Conservation (phyloP, 2,888 invertebrate species). For the Acleris laterana region DNA sequence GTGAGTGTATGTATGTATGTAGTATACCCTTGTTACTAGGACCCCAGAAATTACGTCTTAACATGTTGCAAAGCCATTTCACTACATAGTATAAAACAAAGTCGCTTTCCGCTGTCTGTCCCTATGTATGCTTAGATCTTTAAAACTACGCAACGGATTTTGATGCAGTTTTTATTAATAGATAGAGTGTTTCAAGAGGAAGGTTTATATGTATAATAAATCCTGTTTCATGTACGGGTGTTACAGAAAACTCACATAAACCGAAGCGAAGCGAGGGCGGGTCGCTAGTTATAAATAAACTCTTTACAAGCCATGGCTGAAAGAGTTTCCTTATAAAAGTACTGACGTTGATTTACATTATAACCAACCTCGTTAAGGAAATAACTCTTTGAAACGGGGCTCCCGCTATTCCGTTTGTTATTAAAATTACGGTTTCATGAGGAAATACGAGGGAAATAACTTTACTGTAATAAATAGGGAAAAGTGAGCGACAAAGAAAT, state of each 20-base stretch:
- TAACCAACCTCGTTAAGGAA: constrained; percentile 8
- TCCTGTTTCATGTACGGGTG: no score
- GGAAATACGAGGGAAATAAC: background rate
- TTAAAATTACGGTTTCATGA: constrained; percentile 7
- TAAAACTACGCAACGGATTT: no score
- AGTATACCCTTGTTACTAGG: no score
- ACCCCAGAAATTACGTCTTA: background rate
- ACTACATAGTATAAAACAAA: no score
- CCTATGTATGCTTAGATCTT: no score
- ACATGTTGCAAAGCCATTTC: background rate
- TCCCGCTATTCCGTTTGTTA: constrained; percentile 13
- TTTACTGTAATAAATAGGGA: background rate
- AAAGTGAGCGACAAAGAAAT: background rate
- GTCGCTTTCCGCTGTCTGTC: no score
- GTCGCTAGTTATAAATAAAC: background rate
- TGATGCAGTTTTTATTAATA: no score
- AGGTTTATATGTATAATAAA: no score
- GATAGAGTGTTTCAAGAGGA: no score
- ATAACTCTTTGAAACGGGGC: constrained; percentile 15
- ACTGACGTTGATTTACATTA: constrained; percentile 9
- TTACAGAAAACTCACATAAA: no score
- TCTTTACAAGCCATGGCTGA: background rate
- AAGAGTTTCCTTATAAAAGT: background rate
- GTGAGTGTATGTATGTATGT: no score
- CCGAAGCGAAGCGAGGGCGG: no score